A percentile compares a stretch with the other conserved stretches of the same genome.
These are phyloP conservation scores for Noctua comes DNA, from an alignment of 2,888 invertebrate genomes.

Conservation along the genomic window DNA sequence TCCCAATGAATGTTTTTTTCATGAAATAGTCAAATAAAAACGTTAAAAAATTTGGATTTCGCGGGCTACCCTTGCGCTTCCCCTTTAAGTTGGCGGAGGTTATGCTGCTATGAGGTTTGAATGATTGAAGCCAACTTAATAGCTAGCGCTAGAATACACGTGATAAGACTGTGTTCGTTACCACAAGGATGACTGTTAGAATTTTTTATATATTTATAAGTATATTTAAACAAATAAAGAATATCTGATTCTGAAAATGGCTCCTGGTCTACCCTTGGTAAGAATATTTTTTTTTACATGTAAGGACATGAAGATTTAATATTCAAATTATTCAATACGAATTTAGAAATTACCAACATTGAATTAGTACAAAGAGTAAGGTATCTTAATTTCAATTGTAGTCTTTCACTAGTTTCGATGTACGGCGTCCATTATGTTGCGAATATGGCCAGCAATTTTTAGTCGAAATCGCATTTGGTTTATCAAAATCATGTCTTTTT, in stretches of 20 bases:
- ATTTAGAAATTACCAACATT: not conserved
- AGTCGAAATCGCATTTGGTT: constrained; percentile 2
- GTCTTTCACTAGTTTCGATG: constrained; percentile 8
- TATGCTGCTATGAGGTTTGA: too few relatives aligned
- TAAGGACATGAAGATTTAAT: not conserved
- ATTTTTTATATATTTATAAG: too few relatives aligned
- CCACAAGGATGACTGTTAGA: too few relatives aligned
- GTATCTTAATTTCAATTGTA: not conserved
- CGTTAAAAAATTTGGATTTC: too few relatives aligned
- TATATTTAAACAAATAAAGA: not conserved
- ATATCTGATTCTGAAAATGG: not conserved
- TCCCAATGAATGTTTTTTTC: too few relatives aligned
- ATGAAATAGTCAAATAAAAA: too few relatives aligned
- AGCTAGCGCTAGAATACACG: too few relatives aligned
- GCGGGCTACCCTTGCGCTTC: too few relatives aligned
- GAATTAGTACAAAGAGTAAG: not conserved
- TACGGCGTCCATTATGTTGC: constrained; percentile 2
- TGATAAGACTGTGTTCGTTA: too few relatives aligned
- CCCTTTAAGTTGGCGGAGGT: too few relatives aligned
- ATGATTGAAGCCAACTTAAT: too few relatives aligned
- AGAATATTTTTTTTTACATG: not conserved
- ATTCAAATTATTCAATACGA: not conserved
- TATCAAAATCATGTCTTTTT: constrained; percentile 10
- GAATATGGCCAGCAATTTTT: not conserved
- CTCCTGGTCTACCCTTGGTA: not conserved